Base-by-base conservation (phyloP, 2,113 vertebrate genomes). In the Pelusios castaneus region DNA sequence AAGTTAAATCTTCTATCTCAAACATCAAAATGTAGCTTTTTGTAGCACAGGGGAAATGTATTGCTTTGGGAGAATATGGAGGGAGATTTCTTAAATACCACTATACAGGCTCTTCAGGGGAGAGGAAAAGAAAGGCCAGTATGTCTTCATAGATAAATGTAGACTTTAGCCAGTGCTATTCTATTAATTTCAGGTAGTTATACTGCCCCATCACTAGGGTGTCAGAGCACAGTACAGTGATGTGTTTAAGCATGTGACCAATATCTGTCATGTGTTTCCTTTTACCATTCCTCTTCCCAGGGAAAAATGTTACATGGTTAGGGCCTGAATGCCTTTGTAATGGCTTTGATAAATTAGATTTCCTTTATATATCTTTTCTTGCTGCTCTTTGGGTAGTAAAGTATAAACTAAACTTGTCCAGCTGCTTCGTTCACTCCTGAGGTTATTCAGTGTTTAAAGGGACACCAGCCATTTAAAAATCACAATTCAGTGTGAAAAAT, bases 261-360 rank as follows among this genome's bases (percentile, higher is more conserved):
- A 87, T 1, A 60, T 41, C 49, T 88, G 73, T 85, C 79, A 80
- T 70, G 27, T 56, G 7, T 58, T 75, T 89, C 92, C 87, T 89
- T n/a, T 51, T 51, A 67, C 84, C 76, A 47, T 29, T 27, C 51
- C 86, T 84, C 82, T 90, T 84, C 80, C 60, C 82, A 82, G 56
- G 73, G 63, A 84, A n/a, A 95, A 87, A 45, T 54, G 24, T 6
- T 85, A 12, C 82, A 12, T 92, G 83, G 83, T 83, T 24, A 43
- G 4, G 73, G 73, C 89, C 95, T 54, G 83, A 84, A 73, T 90
- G 47, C 70, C 81, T 92, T 92, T 92, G 86, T 83, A 95, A 90
- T 0, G 22, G 78, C 77, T 84, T n/a, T 73, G 80, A 82, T 27
- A 29, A 93, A 90, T 84, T 84, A 80, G 41, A 4, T 77, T 95